phyloP scores from a whole-genome alignment of 2,113 vertebrate species.

The Strigops habroptila region DNA sequence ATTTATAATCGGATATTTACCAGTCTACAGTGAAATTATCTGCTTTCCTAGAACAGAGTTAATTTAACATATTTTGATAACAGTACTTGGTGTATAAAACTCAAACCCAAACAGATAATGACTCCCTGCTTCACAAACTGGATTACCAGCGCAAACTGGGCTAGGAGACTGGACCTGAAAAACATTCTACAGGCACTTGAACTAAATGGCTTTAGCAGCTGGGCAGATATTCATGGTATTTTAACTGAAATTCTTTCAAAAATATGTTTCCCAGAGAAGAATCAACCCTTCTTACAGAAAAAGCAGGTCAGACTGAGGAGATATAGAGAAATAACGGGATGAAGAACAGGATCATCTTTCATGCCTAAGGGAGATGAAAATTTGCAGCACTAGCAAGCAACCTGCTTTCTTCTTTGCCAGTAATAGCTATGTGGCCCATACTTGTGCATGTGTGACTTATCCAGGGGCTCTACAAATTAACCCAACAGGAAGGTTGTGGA shows the following conservation, averaged over 20 bases:
- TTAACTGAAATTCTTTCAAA: not conserved
- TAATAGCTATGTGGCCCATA: not conserved
- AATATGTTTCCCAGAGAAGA: not conserved
- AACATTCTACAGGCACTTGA: not conserved
- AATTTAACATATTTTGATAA: slow-evolving; percentile 47
- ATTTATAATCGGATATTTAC: slow-evolving; percentile 50
- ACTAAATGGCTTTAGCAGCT: not conserved
- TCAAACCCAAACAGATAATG: slow-evolving; percentile 10
- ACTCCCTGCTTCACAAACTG: not conserved
- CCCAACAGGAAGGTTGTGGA: not conserved
- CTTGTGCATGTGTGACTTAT: not conserved
- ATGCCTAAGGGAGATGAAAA: not conserved
- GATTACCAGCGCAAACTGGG: not conserved
- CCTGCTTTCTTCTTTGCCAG: not conserved
- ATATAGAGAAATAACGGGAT: not conserved
- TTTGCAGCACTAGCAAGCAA: not conserved
- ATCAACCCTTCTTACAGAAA: not conserved
- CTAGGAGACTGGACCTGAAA: not conserved
- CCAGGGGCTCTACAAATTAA: not conserved
- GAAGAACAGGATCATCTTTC: not conserved
- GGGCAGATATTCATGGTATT: not conserved
- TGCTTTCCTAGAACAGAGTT: slow-evolving; percentile 55
- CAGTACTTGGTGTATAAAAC: slow-evolving; percentile 30
- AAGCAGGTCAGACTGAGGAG: not conserved
- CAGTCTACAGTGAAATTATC: slow-evolving; percentile 35